These are phyloP conservation scores for Zoanthus solanderi DNA, from an alignment of 92 coral and sea anemone species.

Conservation along the genomic window DNA sequence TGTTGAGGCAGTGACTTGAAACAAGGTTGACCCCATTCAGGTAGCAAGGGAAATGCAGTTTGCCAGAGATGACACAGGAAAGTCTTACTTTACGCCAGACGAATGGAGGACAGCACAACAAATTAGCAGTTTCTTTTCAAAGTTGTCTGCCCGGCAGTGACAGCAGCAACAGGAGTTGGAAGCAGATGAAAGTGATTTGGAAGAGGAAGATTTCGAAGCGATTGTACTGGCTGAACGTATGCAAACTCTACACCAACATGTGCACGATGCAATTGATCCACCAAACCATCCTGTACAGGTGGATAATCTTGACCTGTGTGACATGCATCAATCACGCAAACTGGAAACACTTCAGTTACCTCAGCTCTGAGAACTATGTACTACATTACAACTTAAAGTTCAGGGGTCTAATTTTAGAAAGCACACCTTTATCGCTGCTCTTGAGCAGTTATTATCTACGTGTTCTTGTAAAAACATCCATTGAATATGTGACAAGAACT, in stretches of 20 bases:
- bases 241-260: conserved; percentile 6
- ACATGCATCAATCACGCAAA: too few relatives aligned
- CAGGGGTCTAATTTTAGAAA: too few relatives aligned
- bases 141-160: conserved; percentile 45
- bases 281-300: too few relatives aligned
- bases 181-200: conserved; percentile 18
- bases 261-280: too few relatives aligned
- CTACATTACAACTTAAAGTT: too few relatives aligned
- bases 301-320: too few relatives aligned
- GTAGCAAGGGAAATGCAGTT: conserved; percentile 52
- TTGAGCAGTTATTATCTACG: too few relatives aligned
- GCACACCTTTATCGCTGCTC: too few relatives aligned
- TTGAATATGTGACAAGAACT: too few relatives aligned
- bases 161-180: conserved; percentile 43
- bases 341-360: too few relatives aligned
- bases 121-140: conserved; percentile 27
- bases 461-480: too few relatives aligned
- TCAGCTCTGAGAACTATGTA: too few relatives aligned
- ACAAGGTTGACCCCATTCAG: conserved; percentile 51
- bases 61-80: conserved; percentile 44
- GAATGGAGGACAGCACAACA: conserved; percentile 63
- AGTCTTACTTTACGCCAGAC: conserved; percentile 42
- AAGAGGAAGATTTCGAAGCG: conserved; percentile 41
- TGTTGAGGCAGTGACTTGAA: conserved; percentile 13
- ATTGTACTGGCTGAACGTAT: conserved; percentile 41